Percentiles rank a stretch among this genome's conserved stretches.
phyloP scores from a whole-genome alignment of 1,140 invertebrate genomes.

The Brachystomella parvula region DNA sequence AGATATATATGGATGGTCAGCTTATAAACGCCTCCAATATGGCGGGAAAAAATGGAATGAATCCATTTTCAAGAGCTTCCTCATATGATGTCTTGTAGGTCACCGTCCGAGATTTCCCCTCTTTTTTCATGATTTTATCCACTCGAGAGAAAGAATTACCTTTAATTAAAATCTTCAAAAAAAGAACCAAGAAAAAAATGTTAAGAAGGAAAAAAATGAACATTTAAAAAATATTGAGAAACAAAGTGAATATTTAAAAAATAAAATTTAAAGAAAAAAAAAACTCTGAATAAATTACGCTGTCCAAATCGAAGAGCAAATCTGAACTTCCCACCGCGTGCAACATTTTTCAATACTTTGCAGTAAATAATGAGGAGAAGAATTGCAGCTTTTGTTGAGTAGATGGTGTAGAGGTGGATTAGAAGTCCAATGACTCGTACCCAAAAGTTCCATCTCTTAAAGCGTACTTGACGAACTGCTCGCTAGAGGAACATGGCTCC shows the following conservation, averaged over 20 bases:
- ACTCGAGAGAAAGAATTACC: background rate
- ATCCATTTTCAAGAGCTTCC: background rate
- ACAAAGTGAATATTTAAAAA: too few species aligned
- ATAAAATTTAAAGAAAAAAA: background rate
- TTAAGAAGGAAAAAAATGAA: too few species aligned
- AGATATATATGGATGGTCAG: background rate
- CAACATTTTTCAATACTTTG: slow-evolving; percentile 9
- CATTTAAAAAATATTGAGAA: background rate
- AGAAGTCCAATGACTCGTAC: slow-evolving; percentile 8
- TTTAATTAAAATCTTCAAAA: background rate
- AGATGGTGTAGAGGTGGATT: slow-evolving; percentile 5
- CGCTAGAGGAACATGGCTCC: background rate
- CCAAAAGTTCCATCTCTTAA: background rate
- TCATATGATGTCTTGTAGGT: background rate
- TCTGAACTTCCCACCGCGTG: slow-evolving; percentile 3
- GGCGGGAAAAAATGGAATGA: background rate
- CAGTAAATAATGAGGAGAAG: background rate
- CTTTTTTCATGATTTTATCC: background rate
- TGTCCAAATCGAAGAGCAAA: background rate
- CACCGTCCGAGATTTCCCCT: background rate
- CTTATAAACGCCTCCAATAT: background rate
- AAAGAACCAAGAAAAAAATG: too few species aligned
- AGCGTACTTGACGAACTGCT: background rate
- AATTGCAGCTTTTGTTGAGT: background rate
- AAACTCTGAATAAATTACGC: too few species aligned